phyloP scores from a whole-genome alignment of 1,140 invertebrate genomes.

The Lithobius niger region DNA sequence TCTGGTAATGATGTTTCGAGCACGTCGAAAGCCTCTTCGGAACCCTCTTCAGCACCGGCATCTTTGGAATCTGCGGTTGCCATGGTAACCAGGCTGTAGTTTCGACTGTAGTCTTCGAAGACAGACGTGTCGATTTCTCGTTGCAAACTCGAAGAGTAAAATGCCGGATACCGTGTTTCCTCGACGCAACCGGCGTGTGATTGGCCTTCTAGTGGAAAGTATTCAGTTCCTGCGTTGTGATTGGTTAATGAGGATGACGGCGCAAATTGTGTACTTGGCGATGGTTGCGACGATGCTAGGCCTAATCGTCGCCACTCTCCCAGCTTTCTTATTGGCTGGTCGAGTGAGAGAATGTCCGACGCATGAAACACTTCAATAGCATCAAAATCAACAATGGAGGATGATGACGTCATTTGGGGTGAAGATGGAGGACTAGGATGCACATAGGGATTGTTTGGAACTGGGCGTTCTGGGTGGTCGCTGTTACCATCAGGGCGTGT shows the following conservation, averaged over 20 bases:
- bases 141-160: neutral
- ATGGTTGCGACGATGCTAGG: too few species aligned
- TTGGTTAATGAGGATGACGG: neutral
- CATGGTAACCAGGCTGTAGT: too few species aligned
- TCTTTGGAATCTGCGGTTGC: too few species aligned
- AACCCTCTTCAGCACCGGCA: conserved; percentile 20
- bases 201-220: neutral
- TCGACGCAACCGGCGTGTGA: neutral
- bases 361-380: conserved; percentile 6
- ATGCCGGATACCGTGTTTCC: neutral
- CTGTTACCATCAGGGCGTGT: too few species aligned
- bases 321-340: conserved; percentile 13
- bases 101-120: conserved; percentile 49
- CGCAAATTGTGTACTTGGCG: too few species aligned
- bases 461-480: too few species aligned
- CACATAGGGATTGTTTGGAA: too few species aligned
- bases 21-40: conserved; percentile 3
- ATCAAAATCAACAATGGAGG: conserved; percentile 7
- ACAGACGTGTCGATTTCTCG: conserved; percentile 26
- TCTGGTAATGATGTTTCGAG: neutral
- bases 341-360: conserved; percentile 13
- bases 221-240: conserved; percentile 6
- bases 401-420: too few species aligned
- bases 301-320: too few species aligned
- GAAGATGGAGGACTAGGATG: too few species aligned